Base-by-base conservation (phyloP, 2,888 invertebrate species). In the Tetranychus truncatus region DNA sequence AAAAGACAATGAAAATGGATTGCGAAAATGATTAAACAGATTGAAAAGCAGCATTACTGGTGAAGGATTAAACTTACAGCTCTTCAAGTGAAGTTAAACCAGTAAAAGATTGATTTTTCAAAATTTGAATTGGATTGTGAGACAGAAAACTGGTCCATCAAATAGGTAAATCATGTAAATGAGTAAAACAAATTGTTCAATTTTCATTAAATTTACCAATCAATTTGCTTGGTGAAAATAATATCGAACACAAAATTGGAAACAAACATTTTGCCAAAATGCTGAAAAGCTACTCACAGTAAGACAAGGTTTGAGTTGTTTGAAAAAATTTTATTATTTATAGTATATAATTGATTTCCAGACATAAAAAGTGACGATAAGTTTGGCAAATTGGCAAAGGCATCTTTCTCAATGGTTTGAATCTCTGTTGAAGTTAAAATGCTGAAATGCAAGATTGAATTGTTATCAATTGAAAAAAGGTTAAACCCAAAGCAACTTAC, bases 101-200 rank as follows among this genome's bases (percentile, higher is more conserved):
- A 4, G 80, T 78, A 78, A 86, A 84, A 6, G 83, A 81, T 7
- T 80, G 79, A 1, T 80, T 80, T 24, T 80, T 80, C 55, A 85
- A 82, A 74, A 82, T 80, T 44, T 80, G 80, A 71, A 86, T 81
- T 66, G 81, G 81, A 81, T 86, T 86, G 75, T 83, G 82, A 1
- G 86, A 82, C 67, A 86, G 80, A 80, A 86, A 85, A 73, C 86
- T 86, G 80, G 74, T 34, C 65, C 44, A 71, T 45, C n/a, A 74
- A 45, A 15, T 46, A 55, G 6, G 15, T 15, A 55, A 55, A 55
- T 55, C 15, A 15, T 15, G 9, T 55, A 55, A 55, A 15, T 55
- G 55, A 15, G 11, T 9, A 15, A 15, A 15, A 55, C 15, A 1
- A 55, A 55, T 15, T 55, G 55, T 55, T 55, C 15, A 55, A 7